These are phyloP conservation scores for Pristionchus pacificus DNA, from an alignment of 1,140 invertebrate species.

Conservation along the genomic window DNA sequence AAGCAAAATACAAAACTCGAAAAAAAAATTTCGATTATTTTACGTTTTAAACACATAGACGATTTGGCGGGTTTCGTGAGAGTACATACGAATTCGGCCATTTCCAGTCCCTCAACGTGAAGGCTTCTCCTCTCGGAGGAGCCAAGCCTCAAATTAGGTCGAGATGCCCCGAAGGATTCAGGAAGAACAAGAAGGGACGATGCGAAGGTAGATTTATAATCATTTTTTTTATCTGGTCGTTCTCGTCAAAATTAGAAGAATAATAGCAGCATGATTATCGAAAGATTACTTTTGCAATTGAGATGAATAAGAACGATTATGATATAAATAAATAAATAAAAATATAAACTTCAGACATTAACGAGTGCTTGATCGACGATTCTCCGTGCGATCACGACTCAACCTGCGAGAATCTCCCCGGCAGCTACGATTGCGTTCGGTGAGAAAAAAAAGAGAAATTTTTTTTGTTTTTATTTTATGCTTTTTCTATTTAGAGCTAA, in stretches of 20 bases:
- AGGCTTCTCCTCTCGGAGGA: too few relatives aligned
- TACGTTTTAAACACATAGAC: too few relatives aligned
- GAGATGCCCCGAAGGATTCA: too few relatives aligned
- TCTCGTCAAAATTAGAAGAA: conserved; percentile 12
- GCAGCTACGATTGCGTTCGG: conserved; percentile 35
- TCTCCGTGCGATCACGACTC: conserved; percentile 1
- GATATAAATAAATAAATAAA: conserved; percentile 8
- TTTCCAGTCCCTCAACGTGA: too few relatives aligned
- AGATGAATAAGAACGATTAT: conserved; percentile 23
- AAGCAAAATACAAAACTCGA: too few relatives aligned
- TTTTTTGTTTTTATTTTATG: too few relatives aligned
- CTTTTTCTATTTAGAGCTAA: too few relatives aligned
- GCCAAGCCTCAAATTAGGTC: too few relatives aligned
- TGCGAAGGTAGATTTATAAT: neutral
- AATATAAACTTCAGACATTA: conserved; percentile 37
- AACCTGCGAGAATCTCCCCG: conserved; percentile 17
- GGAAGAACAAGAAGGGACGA: neutral
- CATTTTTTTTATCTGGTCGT: too few relatives aligned
- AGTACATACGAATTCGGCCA: too few relatives aligned
- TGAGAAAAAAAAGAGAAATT: neutral
- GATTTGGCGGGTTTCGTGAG: too few relatives aligned
- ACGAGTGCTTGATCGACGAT: conserved; percentile 37
- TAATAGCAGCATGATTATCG: conserved; percentile 58
- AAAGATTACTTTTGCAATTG: conserved; percentile 52
- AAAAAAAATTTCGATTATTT: too few relatives aligned